These are phyloP conservation scores for Camponotus fellah DNA, from an alignment of 2,888 invertebrate species.

Conservation along the genomic window DNA sequence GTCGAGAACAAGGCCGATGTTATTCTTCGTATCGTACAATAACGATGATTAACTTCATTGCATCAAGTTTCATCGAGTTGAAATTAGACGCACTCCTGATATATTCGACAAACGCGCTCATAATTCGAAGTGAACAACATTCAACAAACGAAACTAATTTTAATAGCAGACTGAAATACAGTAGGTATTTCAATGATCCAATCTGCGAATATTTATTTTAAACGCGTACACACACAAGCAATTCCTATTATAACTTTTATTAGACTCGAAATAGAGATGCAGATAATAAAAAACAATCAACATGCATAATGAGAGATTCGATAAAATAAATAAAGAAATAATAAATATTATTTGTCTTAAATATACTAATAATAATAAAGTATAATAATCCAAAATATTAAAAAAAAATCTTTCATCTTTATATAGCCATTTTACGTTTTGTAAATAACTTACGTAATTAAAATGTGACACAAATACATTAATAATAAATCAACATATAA, in stretches of 20 bases:
- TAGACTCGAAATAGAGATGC: background rate
- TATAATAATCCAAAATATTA: background rate
- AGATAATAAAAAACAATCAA: background rate
- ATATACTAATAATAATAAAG: background rate
- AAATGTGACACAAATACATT: background rate
- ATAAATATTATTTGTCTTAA: conserved; percentile 10
- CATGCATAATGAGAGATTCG: background rate
- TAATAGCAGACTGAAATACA: conserved; percentile 29
- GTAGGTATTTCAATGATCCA: background rate
- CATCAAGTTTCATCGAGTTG: conserved; percentile 5
- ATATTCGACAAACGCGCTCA: conserved; percentile 1
- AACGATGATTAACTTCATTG: conserved; percentile 73
- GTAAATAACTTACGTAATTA: background rate
- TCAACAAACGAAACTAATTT: conserved; percentile 33
- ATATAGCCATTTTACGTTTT: background rate
- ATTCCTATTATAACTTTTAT: conserved; percentile 33
- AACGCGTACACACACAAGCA: background rate
- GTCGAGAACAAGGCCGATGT: conserved; percentile 60
- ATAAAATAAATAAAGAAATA: background rate
- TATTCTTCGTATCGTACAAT: conserved; percentile 61
- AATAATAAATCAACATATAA: background rate
- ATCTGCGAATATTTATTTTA: conserved; percentile 30
- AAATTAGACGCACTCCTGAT: conserved; percentile 8
- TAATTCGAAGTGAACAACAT: conserved; percentile 11
- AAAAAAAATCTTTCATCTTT: background rate